These are phyloP conservation scores for Gnathonemus longibarbis DNA, from an alignment of 2,113 vertebrate species.

Conservation along the genomic window DNA sequence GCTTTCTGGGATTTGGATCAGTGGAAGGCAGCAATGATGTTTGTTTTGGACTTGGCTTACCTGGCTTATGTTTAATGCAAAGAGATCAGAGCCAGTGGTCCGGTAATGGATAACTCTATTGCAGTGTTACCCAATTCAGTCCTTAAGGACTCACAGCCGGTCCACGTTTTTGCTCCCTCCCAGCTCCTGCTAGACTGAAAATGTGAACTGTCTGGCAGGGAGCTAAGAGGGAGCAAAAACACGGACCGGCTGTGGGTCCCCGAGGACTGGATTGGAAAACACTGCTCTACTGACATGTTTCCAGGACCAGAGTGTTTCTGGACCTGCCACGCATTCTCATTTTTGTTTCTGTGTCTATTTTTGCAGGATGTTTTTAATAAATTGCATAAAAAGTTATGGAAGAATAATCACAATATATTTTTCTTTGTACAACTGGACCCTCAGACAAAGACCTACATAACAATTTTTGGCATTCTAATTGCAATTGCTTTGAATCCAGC, in stretches of 20 bases:
- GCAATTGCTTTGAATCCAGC: neutral
- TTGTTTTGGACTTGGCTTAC: conserved; percentile 19
- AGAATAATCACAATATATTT: neutral
- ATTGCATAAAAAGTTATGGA: neutral
- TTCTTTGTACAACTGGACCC: neutral
- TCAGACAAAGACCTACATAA: neutral
- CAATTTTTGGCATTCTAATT: neutral
- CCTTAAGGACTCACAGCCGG: neutral
- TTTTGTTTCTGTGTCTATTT: neutral
- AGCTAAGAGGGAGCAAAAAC: too few relatives aligned
- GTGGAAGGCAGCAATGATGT: conserved; percentile 22
- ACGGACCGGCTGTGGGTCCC: too few relatives aligned
- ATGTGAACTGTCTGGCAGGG: neutral
- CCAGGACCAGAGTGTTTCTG: neutral
- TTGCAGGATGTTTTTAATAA: neutral
- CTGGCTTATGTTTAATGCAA: conserved; percentile 33
- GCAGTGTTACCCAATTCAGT: neutral
- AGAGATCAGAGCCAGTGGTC: conserved; percentile 18
- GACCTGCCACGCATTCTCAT: neutral
- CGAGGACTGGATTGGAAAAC: too few relatives aligned
- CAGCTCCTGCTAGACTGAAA: neutral
- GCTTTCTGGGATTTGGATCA: conserved; percentile 29
- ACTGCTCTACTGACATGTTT: neutral
- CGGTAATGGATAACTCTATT: neutral
- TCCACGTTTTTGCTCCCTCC: neutral